A percentile compares a stretch with the other conserved stretches of the same genome.
phyloP scores from a whole-genome alignment of 92 coral and sea anemone species.

The Porites rus region DNA sequence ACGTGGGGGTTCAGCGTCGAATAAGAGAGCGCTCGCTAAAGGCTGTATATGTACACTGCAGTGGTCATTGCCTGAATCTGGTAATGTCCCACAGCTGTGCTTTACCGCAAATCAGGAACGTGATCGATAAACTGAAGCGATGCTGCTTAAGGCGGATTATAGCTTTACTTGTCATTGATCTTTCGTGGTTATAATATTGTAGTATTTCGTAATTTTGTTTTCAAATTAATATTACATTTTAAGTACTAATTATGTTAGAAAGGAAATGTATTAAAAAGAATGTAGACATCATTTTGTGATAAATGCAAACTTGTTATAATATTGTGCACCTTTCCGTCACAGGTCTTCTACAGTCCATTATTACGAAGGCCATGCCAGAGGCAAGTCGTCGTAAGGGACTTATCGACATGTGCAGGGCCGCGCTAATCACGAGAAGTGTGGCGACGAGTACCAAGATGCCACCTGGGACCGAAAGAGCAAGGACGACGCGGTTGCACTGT shows the following conservation, averaged over 20 bases:
- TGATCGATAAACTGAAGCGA: slow-evolving; percentile 32
- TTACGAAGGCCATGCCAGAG: slow-evolving; percentile 41
- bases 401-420: slow-evolving; percentile 48
- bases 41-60: slow-evolving; percentile 63
- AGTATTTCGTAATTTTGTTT: no score
- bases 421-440: slow-evolving; percentile 40
- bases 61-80: slow-evolving; percentile 56
- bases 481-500: slow-evolving; percentile 7
- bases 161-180: neutral
- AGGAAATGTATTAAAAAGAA: neutral
- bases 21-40: slow-evolving; percentile 49
- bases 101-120: slow-evolving; percentile 22
- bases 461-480: slow-evolving; percentile 43
- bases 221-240: no score
- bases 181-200: neutral
- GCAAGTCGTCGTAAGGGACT: slow-evolving; percentile 40
- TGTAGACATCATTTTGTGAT: neutral
- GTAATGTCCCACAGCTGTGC: slow-evolving; percentile 51
- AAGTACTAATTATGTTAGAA: neutral
- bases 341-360: slow-evolving; percentile 51
- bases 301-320: slow-evolving; percentile 5
- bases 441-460: slow-evolving; percentile 42
- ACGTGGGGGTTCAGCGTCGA: slow-evolving; percentile 47
- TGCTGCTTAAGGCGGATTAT: slow-evolving; percentile 29
- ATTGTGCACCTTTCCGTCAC: slow-evolving; percentile 35